Evolutionary conservation across 2,113 vertebrate species (phyloP).

Genomic region (Pseudorhombus dupliciocellatus): DNA sequence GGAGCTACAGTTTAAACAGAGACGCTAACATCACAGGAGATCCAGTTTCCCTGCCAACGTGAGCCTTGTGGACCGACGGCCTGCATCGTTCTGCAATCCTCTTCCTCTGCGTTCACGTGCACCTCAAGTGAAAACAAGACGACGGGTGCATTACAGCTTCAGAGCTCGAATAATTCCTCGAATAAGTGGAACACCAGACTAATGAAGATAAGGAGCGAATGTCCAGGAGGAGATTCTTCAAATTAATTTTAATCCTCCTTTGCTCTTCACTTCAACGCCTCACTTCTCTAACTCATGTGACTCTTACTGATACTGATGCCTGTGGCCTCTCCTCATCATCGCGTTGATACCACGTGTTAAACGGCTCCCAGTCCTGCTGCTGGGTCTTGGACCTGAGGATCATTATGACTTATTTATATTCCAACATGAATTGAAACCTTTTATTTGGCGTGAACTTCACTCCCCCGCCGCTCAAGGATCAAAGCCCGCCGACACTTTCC

Average conservation of each 20-base stretch:
- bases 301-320: too few species aligned
- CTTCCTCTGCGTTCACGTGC: background rate
- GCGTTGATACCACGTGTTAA: too few species aligned
- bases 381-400: too few species aligned
- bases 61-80: background rate
- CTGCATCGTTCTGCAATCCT: constrained; percentile 6
- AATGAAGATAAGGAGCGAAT: constrained; percentile 6
- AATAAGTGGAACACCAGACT: constrained; percentile 35
- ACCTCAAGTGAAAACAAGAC: too few species aligned
- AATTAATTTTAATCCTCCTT: constrained; percentile 39
- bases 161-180: constrained; percentile 7
- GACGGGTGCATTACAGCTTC: background rate
- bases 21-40: constrained; percentile 11
- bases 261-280: constrained; percentile 42
- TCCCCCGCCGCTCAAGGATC: constrained; percentile 23
- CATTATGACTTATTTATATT: too few species aligned
- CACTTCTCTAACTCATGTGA: constrained; percentile 26
- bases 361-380: too few species aligned
- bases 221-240: constrained; percentile 5
- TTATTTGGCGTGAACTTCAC: background rate
- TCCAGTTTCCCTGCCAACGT: background rate
- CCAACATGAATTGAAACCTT: too few species aligned
- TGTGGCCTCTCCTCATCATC: too few species aligned
- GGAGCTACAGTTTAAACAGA: too few species aligned
- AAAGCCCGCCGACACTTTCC: constrained; percentile 29